Evolutionary conservation across 2,113 vertebrate genomes (phyloP).

Genomic region (Chionodraco myersi): DNA sequence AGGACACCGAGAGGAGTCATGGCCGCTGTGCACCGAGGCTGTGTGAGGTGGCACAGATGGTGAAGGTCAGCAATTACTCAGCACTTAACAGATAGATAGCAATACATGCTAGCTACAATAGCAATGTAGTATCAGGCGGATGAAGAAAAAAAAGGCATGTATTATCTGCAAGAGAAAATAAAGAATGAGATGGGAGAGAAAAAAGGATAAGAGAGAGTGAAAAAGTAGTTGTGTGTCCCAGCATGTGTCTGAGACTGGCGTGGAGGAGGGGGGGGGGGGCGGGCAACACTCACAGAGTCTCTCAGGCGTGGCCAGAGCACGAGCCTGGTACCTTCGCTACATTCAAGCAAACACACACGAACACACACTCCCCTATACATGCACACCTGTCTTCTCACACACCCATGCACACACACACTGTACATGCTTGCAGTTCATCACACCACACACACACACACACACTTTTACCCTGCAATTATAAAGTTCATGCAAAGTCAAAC

Average conservation of each 20-base stretch:
- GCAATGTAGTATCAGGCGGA: constrained; percentile 11
- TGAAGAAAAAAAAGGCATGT: constrained; percentile 36
- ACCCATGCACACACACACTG: constrained; percentile 20
- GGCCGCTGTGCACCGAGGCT: constrained; percentile 20
- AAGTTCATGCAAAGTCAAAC: constrained; percentile 43
- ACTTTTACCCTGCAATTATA: constrained; percentile 48
- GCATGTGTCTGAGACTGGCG: constrained; percentile 73
- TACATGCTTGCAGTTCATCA: constrained; percentile 32
- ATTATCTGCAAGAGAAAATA: constrained; percentile 43
- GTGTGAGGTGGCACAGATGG: constrained; percentile 34
- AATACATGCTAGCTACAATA: constrained; percentile 20
- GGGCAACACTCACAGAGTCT: constrained; percentile 72
- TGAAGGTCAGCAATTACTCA: constrained; percentile 49
- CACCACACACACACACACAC: constrained; percentile 14
- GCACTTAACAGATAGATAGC: constrained; percentile 46
- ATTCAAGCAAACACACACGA: constrained; percentile 45
- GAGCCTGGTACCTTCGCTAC: constrained; percentile 68
- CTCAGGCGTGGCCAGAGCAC: constrained; percentile 77
- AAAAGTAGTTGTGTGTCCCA: constrained; percentile 72
- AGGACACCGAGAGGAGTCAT: constrained; percentile 23
- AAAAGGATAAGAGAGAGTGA: constrained; percentile 53
- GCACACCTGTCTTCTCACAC: not conserved
- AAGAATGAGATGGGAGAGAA: constrained; percentile 21
- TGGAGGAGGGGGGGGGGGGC: constrained; percentile 62
- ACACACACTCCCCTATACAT: constrained; percentile 16